Evolutionary conservation across 1,140 invertebrate genomes (phyloP), one percentile per base, ranked within the genome.

Genomic region (Zeugodacus cucurbitae): DNA sequence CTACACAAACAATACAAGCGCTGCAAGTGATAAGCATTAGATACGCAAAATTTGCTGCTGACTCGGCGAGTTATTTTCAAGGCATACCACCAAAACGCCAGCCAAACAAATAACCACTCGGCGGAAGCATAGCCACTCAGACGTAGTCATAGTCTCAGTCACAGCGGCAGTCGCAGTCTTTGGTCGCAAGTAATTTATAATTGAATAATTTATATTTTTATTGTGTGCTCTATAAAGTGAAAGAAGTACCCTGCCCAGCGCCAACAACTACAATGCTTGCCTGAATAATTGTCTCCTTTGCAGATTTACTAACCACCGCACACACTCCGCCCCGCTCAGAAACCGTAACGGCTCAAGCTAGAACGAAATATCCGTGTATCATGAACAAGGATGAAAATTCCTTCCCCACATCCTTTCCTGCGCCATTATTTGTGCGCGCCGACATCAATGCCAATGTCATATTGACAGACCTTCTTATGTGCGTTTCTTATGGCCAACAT

Each of bases 191-290:
- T 87, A 87, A 58, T 87, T 87, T 87, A 87, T 64, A 87, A 87
- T 87, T 87, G 86, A 64, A 87, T 87, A 87, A 87, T 87, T 87
- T 87, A 87, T 87, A 87, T 64, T 64, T 58, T 87, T 87, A 87
- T 57, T 58, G 32, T 64, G 86, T 87, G 20, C 54, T 48, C 54
- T 41, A 57, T 44, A 59, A 29, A 82, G 41, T 26, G 17, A 26
- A 82, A 48, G 44, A 82, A 48, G 26, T 26, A 57, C 86, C 17
- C 86, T 87, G 54, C 3, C 86, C 54, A 58, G 20, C 14, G 8
- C 26, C 44, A 26, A n/a, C 86, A 26, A 87, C 37, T 32, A 58
- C 22, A 62, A n/a, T 62, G 57, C 3, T 37, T 26, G 54, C 59
- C 29, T 37, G 74, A 82, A 37, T 82, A 37, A 82, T 82, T 82